These are phyloP conservation scores for Tachina fera DNA, from an alignment of 2,888 invertebrate genomes.

Conservation along the genomic window DNA sequence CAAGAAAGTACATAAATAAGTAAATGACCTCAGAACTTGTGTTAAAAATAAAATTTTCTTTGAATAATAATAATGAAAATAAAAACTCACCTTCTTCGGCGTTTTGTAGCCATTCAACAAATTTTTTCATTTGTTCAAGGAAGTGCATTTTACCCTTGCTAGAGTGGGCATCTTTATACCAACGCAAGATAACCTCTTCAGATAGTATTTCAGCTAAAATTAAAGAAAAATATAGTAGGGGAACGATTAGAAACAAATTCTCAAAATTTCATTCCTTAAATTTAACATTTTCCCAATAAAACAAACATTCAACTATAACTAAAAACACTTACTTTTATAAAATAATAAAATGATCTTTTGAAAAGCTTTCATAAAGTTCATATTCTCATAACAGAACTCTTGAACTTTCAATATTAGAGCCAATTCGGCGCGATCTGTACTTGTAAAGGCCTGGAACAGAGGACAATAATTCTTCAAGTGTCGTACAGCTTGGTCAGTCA, in stretches of 20 bases:
- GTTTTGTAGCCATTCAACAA: slow-evolving; percentile 98
- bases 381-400: slow-evolving; percentile 99
- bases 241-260: not conserved
- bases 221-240: not conserved
- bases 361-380: slow-evolving; percentile 99
- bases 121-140: slow-evolving; percentile 98
- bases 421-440: slow-evolving; percentile 93
- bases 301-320: too few species aligned
- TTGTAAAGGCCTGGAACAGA: slow-evolving; percentile 93
- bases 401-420: slow-evolving; percentile 95
- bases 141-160: slow-evolving; percentile 98
- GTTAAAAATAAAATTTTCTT: too few species aligned
- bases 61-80: too few species aligned
- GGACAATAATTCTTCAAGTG: slow-evolving; percentile 94
- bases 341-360: slow-evolving; percentile 97
- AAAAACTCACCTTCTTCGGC: slow-evolving; percentile 90
- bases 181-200: slow-evolving; percentile 97
- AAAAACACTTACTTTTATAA: slow-evolving; percentile 90
- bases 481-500: slow-evolving; percentile 97
- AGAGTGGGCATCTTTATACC: slow-evolving; percentile 97
- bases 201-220: slow-evolving; percentile 93
- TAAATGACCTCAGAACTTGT: too few species aligned
- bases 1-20: too few species aligned
- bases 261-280: not conserved
- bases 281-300: not conserved